phyloP scores from a whole-genome alignment of 2,888 invertebrate species.

The Folsomia manolachei region DNA sequence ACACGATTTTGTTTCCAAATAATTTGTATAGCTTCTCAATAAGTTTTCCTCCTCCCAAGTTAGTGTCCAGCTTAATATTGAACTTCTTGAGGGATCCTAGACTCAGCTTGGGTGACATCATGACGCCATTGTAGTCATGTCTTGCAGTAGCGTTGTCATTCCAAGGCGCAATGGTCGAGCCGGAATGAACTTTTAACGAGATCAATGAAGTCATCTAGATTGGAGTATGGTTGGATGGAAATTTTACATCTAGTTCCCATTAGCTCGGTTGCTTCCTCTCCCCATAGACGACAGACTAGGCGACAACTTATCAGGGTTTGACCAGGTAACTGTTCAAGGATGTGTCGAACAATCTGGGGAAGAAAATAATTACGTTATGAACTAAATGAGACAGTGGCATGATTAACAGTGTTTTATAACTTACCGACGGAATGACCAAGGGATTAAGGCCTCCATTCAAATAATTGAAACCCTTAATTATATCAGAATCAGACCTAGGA shows the following conservation, averaged over 20 bases:
- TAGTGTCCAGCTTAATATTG: not conserved
- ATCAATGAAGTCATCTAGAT: not conserved
- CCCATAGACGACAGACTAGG: conserved; percentile 33
- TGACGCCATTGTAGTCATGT: no score
- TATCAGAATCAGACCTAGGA: no score
- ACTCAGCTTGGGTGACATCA: not conserved
- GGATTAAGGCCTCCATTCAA: conserved; percentile 1
- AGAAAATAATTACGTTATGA: not conserved
- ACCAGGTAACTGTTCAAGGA: conserved; percentile 17
- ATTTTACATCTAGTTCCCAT: conserved; percentile 1
- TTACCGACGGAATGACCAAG: conserved; percentile 7
- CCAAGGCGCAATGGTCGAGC: no score
- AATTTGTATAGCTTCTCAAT: not conserved
- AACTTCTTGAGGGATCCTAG: not conserved
- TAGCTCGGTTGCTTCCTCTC: conserved; percentile 9
- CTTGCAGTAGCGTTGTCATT: not conserved
- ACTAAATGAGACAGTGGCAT: not conserved
- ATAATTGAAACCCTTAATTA: no score
- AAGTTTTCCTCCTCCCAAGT: not conserved
- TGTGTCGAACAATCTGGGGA: conserved; percentile 21
- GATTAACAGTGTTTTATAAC: no score
- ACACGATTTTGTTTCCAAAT: not conserved
- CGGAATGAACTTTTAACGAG: not conserved
- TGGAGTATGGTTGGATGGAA: not conserved
- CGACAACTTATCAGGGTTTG: conserved; percentile 3